Base-by-base conservation (phyloP, 2,888 invertebrate genomes). In the Synergus japonicus region DNA sequence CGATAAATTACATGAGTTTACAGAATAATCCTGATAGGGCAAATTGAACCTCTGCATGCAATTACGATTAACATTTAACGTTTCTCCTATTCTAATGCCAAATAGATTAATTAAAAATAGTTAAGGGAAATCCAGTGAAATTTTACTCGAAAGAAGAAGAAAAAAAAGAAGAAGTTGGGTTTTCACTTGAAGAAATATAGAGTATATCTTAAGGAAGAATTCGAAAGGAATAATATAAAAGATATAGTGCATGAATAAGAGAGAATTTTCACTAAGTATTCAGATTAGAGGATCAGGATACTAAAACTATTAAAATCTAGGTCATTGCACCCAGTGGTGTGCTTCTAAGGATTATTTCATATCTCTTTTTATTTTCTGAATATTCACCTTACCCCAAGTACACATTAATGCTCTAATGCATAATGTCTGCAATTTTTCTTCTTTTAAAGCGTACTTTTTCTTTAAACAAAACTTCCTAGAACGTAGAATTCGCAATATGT, bases 321-420 rank as follows among this genome's bases (percentile, higher is more conserved):
- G 73, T 10, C 73, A 73, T 73, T 37, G 73, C 54, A 73, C 73
- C 73, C 54, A 37, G 49, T 73, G 54, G 73, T 15, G 37, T 22
- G 4, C 46, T 69, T 49, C 46, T n/a, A 9, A n/a, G 22, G 54
- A 54, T 54, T 73, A 73, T 73, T 54, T 29, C n/a, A 15, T n/a
- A 37, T 54, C 15, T 69, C 9, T 54, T 73, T 73, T 54, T 41
- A 73, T n/a, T 49, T 22, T 49, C 46, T 69, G 22, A 22, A 44
- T 69, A 69, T n/a, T 67, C 67, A 46, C 67, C 44, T 67, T 41
- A 65, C 67, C 18, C 46, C 46, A 67, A 67, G 67, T 73, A 54
- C n/a, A 54, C 10, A 54, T 54, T 73, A 73, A 37, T 49, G n/a
- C 15, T 37, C 29, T n/a, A 54, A 37, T 37, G 15, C 49, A 73